phyloP scores from a whole-genome alignment of 1,140 invertebrate species.

The Drosophila quadrilineata region DNA sequence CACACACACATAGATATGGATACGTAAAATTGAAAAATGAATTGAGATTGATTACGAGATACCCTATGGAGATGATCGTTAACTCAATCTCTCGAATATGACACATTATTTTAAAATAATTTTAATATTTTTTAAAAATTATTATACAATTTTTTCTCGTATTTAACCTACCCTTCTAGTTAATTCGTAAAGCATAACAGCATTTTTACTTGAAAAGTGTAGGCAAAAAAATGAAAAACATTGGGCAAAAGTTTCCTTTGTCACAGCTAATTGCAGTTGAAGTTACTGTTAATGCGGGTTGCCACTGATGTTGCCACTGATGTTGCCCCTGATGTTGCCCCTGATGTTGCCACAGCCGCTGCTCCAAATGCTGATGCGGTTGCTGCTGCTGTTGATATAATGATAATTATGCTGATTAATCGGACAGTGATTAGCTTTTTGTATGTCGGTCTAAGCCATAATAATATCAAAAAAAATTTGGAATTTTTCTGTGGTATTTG shows the following conservation, averaged over 20 bases:
- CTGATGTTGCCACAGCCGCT: slow-evolving; percentile 15
- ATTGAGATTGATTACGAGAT: not conserved
- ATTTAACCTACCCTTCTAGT: too few relatives aligned
- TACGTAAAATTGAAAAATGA: too few relatives aligned
- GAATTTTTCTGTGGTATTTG: too few relatives aligned
- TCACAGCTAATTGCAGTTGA: slow-evolving; percentile 58
- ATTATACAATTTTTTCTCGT: too few relatives aligned
- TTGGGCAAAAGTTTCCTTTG: slow-evolving; percentile 50
- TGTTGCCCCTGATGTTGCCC: slow-evolving; percentile 10
- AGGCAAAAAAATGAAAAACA: too few relatives aligned
- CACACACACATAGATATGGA: too few relatives aligned
- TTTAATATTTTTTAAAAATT: too few relatives aligned
- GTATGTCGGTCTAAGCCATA: too few relatives aligned
- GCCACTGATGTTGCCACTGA: not conserved
- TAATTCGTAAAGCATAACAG: not conserved
- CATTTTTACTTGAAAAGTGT: not conserved
- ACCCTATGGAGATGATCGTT: too few relatives aligned
- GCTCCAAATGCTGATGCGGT: slow-evolving; percentile 2
- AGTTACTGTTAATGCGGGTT: slow-evolving; percentile 42
- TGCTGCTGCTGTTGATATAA: slow-evolving; percentile 20
- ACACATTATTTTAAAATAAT: too few relatives aligned
- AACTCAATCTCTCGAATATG: too few relatives aligned
- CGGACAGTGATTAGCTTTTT: slow-evolving; percentile 53
- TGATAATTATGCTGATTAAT: slow-evolving; percentile 47
- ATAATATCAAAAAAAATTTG: too few relatives aligned